Percentiles rank a stretch among this genome's conserved stretches.
Evolutionary conservation across 1,140 invertebrate species (phyloP).

Genomic region (Conopomorpha cramerella): DNA sequence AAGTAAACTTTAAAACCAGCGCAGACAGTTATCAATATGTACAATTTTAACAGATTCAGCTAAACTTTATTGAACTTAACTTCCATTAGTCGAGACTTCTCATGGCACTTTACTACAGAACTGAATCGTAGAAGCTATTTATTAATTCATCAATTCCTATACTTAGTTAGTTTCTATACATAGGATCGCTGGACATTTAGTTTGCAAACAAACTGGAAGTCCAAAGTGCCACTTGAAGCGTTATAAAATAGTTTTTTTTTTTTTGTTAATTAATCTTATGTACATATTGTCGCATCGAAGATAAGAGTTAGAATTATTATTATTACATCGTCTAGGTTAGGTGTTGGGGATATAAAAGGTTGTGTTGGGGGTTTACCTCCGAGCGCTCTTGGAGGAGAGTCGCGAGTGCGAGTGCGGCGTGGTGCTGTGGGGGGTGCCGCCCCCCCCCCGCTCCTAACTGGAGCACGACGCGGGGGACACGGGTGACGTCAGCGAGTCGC

Average conservation of each 20-base stretch:
- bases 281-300: conserved; percentile 62
- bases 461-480: conserved; percentile 86
- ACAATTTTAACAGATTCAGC: conserved; percentile 40
- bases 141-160: conserved; percentile 27
- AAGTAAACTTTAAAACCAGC: conserved; percentile 43
- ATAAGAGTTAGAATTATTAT: conserved; percentile 51
- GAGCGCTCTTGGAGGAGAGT: conserved; percentile 54
- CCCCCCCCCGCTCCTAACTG: conserved; percentile 74
- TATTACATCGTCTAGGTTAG: conserved; percentile 28
- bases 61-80: conserved; percentile 26
- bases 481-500: conserved; percentile 81
- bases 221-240: conserved; percentile 25
- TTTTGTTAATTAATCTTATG: conserved; percentile 62
- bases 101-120: conserved; percentile 24
- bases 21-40: conserved; percentile 43
- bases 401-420: conserved; percentile 52
- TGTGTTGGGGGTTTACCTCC: conserved; percentile 43
- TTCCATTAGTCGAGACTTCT: conserved; percentile 28
- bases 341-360: conserved; percentile 30
- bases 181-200: no score
- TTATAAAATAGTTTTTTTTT: no score
- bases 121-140: conserved; percentile 5
- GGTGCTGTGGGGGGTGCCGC: conserved; percentile 57
- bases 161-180: no score
- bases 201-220: no score